Evolutionary conservation across 2,888 invertebrate genomes (phyloP).

Genomic region (Rhopalosiphum nymphaeae): DNA sequence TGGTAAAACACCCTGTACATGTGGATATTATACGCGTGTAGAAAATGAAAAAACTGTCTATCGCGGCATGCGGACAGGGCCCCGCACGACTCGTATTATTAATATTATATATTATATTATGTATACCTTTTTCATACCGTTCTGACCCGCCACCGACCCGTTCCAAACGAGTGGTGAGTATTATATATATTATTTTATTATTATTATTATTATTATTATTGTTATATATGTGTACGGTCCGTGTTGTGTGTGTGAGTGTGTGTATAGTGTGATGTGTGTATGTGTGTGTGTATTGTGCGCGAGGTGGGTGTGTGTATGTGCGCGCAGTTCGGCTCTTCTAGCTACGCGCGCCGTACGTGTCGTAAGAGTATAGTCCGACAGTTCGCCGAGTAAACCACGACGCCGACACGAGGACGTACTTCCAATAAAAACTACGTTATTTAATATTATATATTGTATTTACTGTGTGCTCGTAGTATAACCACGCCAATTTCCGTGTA

Average conservation of each 20-base stretch:
- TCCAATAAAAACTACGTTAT: background rate
- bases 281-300: background rate
- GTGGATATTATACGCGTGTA: background rate
- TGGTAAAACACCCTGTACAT: background rate
- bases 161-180: constrained; percentile 11
- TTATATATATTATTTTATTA: constrained; percentile 15
- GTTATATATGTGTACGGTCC: background rate
- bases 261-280: background rate
- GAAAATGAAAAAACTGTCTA: constrained; percentile 13
- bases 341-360: constrained; percentile 35
- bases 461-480: background rate
- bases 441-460: background rate
- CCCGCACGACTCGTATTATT: background rate
- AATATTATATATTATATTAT: constrained; percentile 22
- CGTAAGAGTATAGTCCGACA: background rate
- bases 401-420: background rate
- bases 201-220: background rate
- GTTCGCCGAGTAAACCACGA: constrained; percentile 35
- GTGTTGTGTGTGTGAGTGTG: background rate
- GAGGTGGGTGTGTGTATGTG: background rate
- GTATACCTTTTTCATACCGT: constrained; percentile 25
- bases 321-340: constrained; percentile 44
- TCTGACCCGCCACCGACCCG: constrained; percentile 24
- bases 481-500: background rate
- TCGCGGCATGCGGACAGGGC: background rate